Percentiles rank a stretch among this genome's conserved stretches.
Conservation (phyloP, 37 sponge, comb jelly and placozoan species). For the Ianthella basta region DNA sequence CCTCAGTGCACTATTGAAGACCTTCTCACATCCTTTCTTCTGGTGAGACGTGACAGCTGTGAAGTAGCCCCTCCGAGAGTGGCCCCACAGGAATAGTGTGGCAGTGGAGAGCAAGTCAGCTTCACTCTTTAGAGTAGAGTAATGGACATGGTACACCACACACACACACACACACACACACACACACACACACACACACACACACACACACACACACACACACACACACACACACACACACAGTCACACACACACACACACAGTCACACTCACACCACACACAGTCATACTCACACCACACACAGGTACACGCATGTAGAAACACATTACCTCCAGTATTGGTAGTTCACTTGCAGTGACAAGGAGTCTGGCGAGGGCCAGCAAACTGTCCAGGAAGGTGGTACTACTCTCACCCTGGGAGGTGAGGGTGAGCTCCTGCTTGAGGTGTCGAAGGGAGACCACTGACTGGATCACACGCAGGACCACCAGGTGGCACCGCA, state of each 20-base stretch:
- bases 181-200: slow-evolving; percentile 34
- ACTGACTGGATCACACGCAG: not conserved
- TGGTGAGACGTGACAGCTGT: not conserved
- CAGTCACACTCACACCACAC: slow-evolving; percentile 7
- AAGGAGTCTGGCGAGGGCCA: not conserved
- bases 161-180: slow-evolving; percentile 29
- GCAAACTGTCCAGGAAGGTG: not conserved
- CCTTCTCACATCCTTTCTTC: not conserved
- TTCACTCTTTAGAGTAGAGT: not conserved
- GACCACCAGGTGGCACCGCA: not conserved
- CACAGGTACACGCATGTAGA: no score
- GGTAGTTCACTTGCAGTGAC: not conserved
- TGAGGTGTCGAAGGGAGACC: slow-evolving; percentile 5
- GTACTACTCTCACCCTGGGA: not conserved
- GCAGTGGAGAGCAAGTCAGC: not conserved
- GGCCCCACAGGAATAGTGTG: not conserved
- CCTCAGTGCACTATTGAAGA: not conserved
- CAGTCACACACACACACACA: not conserved
- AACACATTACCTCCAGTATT: not conserved
- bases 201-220: slow-evolving; percentile 20
- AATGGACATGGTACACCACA: not conserved
- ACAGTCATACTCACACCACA: not conserved
- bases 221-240: slow-evolving; percentile 29
- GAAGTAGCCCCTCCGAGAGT: not conserved
- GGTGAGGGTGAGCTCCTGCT: not conserved